Evolutionary conservation across 2,797 vertebrate genomes (phyloP), one percentile per base, ranked within the genome.

Genomic region (Sebastes steindachneri): DNA sequence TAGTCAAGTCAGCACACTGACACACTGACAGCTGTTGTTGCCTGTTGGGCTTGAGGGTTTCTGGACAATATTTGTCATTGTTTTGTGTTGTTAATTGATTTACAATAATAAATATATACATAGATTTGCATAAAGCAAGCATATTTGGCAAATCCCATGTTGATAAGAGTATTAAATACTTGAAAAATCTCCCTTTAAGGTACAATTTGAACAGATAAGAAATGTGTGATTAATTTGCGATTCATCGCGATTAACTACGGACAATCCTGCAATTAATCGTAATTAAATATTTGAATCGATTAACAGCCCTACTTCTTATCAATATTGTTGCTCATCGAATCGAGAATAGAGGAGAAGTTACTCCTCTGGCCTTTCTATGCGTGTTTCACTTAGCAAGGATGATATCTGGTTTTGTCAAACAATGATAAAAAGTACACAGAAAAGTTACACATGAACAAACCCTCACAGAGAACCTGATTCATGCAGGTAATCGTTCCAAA

Each of bases 401-500:
- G 51, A 70, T 45, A 10, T 45, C 19, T 66, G 29, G 4, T 48
- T 73, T 76, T 72, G 31, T 77, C 21, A 33, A 51, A 48, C 6
- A 58, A 53, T 17, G 72, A 74, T 48, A 62, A 68, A 11, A 41
- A 19, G 15, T 17, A 28, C 21, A 65, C 3, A 9, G 14, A 57
- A 4, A 8, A 19, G 29, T 57, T 15, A 66, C 17, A 74, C 9
- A 35, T 68, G 45, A 26, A 33, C 28, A 62, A 37, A 58, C 37
- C 31, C 25, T 41, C 14, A 63, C 53, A 73, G 8, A 57, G 8
- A 68, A 48, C 3, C 63, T 25, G n/a, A 35, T 63, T 80, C 28
- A 59, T 29, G 14, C 66, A 80, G 23, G 41, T 51, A 35, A 71
- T 81, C 37, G 77, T 63, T 75, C 14, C 21, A 54, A 60, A 77